These are phyloP conservation scores for Myotis findleyi DNA, from an alignment of 2,797 vertebrate genomes.

Conservation along the genomic window DNA sequence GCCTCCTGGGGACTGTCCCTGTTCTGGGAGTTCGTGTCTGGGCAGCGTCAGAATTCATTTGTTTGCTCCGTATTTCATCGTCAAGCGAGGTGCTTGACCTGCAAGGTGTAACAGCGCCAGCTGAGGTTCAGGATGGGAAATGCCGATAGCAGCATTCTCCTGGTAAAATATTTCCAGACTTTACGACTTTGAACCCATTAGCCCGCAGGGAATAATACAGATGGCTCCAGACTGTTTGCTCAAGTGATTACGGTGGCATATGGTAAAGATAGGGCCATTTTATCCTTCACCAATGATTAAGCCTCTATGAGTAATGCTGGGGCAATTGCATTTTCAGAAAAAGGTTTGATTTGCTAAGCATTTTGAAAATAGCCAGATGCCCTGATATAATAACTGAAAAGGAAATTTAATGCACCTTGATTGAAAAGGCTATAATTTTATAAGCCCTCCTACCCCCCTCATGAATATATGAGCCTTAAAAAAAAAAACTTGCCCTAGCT, in stretches of 20 bases:
- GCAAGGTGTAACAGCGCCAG: slow-evolving; percentile 33
- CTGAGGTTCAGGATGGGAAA: slow-evolving; percentile 72
- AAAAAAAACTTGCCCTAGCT: too few relatives aligned
- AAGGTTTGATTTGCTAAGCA: slow-evolving; percentile 57
- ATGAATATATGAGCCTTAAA: background rate
- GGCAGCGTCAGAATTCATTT: background rate
- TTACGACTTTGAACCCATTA: slow-evolving; percentile 88
- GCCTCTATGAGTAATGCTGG: slow-evolving; percentile 60
- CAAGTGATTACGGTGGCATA: slow-evolving; percentile 75
- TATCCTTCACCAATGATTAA: slow-evolving; percentile 83
- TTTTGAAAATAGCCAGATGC: slow-evolving; percentile 9
- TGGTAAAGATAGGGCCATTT: slow-evolving; percentile 73
- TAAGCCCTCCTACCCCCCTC: background rate
- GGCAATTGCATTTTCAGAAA: slow-evolving; percentile 13
- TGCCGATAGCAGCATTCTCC: slow-evolving; percentile 75
- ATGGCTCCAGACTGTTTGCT: slow-evolving; percentile 78
- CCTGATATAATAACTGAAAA: background rate
- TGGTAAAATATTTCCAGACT: slow-evolving; percentile 87
- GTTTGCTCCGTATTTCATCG: background rate
- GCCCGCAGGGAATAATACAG: slow-evolving; percentile 75
- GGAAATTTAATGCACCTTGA: background rate
- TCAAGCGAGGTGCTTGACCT: slow-evolving; percentile 28
- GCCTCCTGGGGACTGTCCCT: too few relatives aligned
- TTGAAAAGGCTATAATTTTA: background rate
- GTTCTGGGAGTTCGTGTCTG: too few relatives aligned